Conservation (phyloP, 2,888 invertebrate species). For the Trachelus iudaicus region DNA sequence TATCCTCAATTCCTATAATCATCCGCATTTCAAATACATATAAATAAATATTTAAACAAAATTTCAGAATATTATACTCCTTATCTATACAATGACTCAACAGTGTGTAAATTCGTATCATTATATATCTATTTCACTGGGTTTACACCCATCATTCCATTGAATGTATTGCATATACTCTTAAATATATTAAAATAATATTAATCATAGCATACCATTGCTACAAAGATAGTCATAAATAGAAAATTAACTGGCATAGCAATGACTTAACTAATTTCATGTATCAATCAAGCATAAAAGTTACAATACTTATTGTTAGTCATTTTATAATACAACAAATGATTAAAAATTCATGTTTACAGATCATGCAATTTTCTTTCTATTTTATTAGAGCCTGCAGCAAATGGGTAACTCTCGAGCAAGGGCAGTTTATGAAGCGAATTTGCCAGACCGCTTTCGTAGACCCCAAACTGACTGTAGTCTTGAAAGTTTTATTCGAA, state of each 20-base stretch:
- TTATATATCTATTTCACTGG: neutral
- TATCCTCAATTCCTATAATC: neutral
- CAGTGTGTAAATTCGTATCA: neutral
- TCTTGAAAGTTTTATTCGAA: constrained; percentile 94
- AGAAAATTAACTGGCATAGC: neutral
- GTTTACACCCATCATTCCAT: neutral
- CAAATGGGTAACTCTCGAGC: constrained; percentile 99
- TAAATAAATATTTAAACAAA: neutral
- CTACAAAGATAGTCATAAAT: neutral
- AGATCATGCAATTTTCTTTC: neutral
- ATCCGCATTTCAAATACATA: neutral
- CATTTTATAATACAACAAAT: neutral
- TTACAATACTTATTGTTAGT: too few relatives aligned
- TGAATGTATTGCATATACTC: neutral
- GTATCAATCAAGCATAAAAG: neutral
- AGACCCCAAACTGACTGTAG: constrained; percentile 95
- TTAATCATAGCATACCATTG: neutral
- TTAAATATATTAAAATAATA: neutral
- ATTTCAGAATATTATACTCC: neutral
- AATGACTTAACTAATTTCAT: neutral
- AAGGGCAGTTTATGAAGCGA: constrained; percentile 96
- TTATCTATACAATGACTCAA: neutral
- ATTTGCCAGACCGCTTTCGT: constrained; percentile 93
- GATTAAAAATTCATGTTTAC: constrained; percentile 5
- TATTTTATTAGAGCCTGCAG: constrained; percentile 75